These are phyloP conservation scores for human (Homo sapiens) DNA, from an alignment of 2,113 vertebrate genomes.

Conservation along the genomic window DNA sequence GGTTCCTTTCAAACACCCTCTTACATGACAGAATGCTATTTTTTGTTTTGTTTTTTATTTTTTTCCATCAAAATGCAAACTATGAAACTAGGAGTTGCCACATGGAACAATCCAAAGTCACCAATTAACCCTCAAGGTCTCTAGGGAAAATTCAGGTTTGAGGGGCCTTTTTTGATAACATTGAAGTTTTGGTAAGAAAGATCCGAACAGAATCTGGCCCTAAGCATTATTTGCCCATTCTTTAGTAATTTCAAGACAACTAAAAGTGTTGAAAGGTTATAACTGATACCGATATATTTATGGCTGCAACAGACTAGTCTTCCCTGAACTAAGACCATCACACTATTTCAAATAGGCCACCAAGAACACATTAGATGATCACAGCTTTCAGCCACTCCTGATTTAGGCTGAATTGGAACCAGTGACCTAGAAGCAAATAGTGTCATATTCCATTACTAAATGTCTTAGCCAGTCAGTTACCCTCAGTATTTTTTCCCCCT, in stretches of 20 bases:
- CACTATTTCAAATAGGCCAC: background rate
- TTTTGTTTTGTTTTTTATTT: background rate
- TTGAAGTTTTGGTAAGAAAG: background rate
- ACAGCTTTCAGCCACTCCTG: constrained; percentile 5
- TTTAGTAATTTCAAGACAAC: background rate
- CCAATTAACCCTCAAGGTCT: background rate
- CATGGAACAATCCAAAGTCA: background rate
- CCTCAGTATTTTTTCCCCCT: background rate
- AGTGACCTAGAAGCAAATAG: constrained; percentile 39
- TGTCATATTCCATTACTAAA: constrained; percentile 5
- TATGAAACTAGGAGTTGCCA: background rate
- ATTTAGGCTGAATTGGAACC: constrained; percentile 42
- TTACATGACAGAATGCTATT: background rate
- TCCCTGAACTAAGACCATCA: background rate
- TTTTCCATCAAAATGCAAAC: background rate
- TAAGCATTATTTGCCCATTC: background rate
- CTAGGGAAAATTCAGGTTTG: background rate
- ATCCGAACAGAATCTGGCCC: background rate
- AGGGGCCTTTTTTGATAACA: background rate
- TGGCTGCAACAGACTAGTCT: background rate
- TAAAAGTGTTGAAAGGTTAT: background rate
- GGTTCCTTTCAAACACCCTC: background rate
- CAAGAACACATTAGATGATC: background rate
- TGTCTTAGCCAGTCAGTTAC: background rate
- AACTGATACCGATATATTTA: background rate